Percentiles rank a stretch among this genome's conserved stretches.
These are phyloP conservation scores for Chiridota heheva DNA, from an alignment of 35 echinoderm and acorn worm species.

Conservation along the genomic window DNA sequence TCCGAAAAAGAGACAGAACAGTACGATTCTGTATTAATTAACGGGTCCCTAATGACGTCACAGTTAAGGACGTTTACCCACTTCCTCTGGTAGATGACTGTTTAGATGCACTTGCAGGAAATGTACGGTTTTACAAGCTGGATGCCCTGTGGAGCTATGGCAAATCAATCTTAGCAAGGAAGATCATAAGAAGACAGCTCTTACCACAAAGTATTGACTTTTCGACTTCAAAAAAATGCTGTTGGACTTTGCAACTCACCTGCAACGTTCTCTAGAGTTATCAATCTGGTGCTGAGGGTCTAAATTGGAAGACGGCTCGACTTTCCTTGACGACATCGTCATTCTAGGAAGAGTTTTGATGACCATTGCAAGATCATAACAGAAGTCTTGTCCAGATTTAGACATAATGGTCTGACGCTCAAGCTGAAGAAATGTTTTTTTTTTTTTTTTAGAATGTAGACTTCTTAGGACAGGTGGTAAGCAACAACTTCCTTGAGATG, in stretches of 20 bases:
- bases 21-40: slow-evolving; percentile 44
- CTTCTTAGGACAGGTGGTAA: slow-evolving; percentile 14
- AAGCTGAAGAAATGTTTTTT: too few relatives aligned
- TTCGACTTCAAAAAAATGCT: slow-evolving; percentile 20
- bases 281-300: neutral
- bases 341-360: neutral
- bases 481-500: neutral
- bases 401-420: slow-evolving; percentile 11
- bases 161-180: slow-evolving; percentile 43
- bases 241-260: slow-evolving; percentile 37
- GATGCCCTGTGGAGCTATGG: too few relatives aligned
- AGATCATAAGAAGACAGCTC: neutral
- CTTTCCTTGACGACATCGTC: neutral
- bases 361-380: neutral
- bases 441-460: neutral
- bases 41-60: too few relatives aligned
- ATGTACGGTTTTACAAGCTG: slow-evolving; percentile 59
- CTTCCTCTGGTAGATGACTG: neutral
- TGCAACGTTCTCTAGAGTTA: too few relatives aligned
- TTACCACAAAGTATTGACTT: neutral
- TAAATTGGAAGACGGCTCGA: neutral
- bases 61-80: too few relatives aligned
- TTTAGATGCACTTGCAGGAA: slow-evolving; percentile 32
- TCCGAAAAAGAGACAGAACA: slow-evolving; percentile 27
- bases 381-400: neutral